Conservation (phyloP, 2,113 vertebrate species). For the Cheilinus undulatus region DNA sequence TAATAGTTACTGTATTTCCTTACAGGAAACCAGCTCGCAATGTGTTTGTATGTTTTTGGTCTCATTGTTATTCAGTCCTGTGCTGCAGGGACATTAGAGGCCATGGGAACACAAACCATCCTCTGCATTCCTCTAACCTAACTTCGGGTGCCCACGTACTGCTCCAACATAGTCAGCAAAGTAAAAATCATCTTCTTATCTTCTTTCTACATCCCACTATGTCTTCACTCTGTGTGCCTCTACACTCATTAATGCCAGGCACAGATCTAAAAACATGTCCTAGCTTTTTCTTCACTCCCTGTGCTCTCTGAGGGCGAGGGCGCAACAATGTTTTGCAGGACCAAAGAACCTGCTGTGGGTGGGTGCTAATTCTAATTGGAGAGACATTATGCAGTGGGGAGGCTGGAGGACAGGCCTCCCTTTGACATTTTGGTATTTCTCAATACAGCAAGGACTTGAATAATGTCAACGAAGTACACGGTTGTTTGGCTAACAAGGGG, state of each 20-base stretch:
- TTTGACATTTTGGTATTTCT: slow-evolving; percentile 78
- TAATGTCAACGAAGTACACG: slow-evolving; percentile 63
- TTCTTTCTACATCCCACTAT: background rate
- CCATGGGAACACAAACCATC: slow-evolving; percentile 1
- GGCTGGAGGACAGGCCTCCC: slow-evolving; percentile 41
- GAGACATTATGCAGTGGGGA: slow-evolving; percentile 17
- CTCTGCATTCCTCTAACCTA: slow-evolving; percentile 5
- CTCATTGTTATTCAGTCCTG: background rate
- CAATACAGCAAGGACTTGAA: slow-evolving; percentile 63
- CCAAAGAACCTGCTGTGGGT: slow-evolving; percentile 42
- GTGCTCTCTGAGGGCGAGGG: slow-evolving; percentile 36
- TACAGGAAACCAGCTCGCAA: background rate
- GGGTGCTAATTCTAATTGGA: slow-evolving; percentile 73
- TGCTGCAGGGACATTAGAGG: slow-evolving; percentile 3
- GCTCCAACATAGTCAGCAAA: background rate
- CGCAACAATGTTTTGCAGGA: slow-evolving; percentile 30
- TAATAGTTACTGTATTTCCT: slow-evolving; percentile 13
- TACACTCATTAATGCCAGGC: slow-evolving; percentile 49
- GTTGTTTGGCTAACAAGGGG: slow-evolving; percentile 70
- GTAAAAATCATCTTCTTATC: slow-evolving; percentile 19
- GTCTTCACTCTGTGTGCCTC: slow-evolving; percentile 15
- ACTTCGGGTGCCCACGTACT: background rate
- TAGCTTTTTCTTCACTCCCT: slow-evolving; percentile 4
- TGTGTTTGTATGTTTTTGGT: background rate
- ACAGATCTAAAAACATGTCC: slow-evolving; percentile 38